These are phyloP conservation scores for Netelia melanura DNA, from an alignment of 2,888 invertebrate species.

Conservation along the genomic window DNA sequence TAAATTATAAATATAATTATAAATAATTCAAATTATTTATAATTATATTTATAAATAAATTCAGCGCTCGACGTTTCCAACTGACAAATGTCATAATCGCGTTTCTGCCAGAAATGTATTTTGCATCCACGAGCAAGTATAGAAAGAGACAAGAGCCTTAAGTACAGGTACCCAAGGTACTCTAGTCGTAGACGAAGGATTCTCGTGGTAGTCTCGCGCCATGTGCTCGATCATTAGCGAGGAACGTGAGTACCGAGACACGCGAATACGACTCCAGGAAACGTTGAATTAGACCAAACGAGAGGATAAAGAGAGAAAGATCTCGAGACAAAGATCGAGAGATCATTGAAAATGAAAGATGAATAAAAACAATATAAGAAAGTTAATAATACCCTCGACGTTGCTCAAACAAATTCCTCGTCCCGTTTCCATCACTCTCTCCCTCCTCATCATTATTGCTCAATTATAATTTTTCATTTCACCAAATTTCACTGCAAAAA, in stretches of 20 bases:
- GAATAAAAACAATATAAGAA: background rate
- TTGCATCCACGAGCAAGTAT: constrained; percentile 5
- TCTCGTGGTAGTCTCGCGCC: constrained; percentile 27
- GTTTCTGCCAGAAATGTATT: constrained; percentile 1
- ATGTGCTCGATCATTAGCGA: constrained; percentile 54
- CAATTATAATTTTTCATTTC: too few relatives aligned
- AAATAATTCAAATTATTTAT: too few relatives aligned
- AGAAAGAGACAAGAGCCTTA: constrained; percentile 1
- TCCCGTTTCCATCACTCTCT: background rate
- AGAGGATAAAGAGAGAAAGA: constrained; percentile 35
- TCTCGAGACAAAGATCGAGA: constrained; percentile 1
- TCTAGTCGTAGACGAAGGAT: constrained; percentile 35
- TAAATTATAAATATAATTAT: too few relatives aligned
- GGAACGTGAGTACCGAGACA: constrained; percentile 59
- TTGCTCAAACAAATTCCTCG: background rate
- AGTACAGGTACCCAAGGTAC: constrained; percentile 3
- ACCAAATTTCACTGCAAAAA: too few relatives aligned
- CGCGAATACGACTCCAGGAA: constrained; percentile 60
- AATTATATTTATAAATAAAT: background rate
- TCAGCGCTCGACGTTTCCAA: constrained; percentile 7
- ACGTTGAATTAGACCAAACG: constrained; percentile 52
- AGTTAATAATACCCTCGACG: background rate
- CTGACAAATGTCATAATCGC: constrained; percentile 18
- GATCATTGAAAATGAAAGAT: constrained; percentile 32
- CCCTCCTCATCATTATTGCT: background rate